Evolutionary conservation across 2,113 vertebrate genomes (phyloP).

Genomic region (Porphyrio hochstetteri): DNA sequence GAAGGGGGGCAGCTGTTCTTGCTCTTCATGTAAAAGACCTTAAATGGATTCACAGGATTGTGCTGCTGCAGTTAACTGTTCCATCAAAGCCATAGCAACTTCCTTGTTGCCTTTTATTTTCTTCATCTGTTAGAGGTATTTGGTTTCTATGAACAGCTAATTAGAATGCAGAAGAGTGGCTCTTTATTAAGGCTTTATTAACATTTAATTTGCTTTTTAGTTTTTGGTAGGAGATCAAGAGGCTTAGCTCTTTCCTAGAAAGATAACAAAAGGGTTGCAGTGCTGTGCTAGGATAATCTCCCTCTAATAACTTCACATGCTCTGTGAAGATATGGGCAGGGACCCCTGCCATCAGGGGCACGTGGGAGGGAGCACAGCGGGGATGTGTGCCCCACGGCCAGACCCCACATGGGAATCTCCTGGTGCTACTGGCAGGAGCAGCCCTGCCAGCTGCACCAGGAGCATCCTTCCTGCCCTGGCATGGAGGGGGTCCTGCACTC

Average conservation of each 20-base stretch:
- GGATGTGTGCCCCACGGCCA: rapidly evolving
- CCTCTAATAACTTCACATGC: not conserved
- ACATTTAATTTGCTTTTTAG: constrained; percentile 38
- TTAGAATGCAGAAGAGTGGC: constrained; percentile 30
- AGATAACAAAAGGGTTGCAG: not conserved
- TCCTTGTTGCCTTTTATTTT: constrained; percentile 30
- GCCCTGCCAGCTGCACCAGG: not conserved
- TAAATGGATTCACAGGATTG: constrained; percentile 20
- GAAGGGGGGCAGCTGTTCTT: not conserved
- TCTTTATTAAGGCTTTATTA: constrained; percentile 52
- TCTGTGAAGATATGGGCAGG: not conserved
- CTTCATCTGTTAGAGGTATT: not conserved
- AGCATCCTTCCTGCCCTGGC: not conserved
- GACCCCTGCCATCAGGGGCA: not conserved
- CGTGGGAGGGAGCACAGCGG: rapidly evolving
- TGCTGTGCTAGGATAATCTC: not conserved
- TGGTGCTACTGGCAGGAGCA: not conserved
- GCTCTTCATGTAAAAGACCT: not conserved
- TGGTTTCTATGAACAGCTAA: constrained; percentile 10
- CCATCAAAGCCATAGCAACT: constrained; percentile 19
- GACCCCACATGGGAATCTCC: not conserved
- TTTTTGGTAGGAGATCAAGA: constrained; percentile 20
- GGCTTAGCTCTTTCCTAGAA: constrained; percentile 41
- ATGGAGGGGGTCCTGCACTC: not conserved
- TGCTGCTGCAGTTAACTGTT: not conserved